Evolutionary conservation across 1,140 invertebrate genomes (phyloP).

Genomic region (Cherax quadricarinatus): DNA sequence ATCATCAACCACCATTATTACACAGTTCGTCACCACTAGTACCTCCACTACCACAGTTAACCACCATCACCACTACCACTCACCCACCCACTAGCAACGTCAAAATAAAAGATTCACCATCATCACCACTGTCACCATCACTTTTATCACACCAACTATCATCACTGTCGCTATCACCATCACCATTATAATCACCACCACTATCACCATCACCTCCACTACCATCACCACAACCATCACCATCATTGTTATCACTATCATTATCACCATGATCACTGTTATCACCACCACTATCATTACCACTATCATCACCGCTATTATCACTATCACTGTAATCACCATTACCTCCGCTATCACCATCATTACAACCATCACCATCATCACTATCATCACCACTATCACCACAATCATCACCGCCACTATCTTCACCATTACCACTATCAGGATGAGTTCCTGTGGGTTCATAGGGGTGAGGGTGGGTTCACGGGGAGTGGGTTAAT

Average conservation of each 20-base stretch:
- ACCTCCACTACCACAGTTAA: background rate
- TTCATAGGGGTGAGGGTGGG: too few relatives aligned
- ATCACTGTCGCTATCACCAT: background rate
- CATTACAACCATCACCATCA: too few relatives aligned
- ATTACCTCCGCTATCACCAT: too few relatives aligned
- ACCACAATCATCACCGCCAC: too few relatives aligned
- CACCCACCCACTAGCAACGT: background rate
- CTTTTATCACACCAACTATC: background rate
- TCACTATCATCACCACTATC: too few relatives aligned
- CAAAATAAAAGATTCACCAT: background rate
- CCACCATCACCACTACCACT: background rate
- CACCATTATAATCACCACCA: background rate
- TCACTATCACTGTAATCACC: too few relatives aligned
- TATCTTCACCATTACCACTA: too few relatives aligned
- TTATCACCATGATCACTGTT: background rate
- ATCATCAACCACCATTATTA: background rate
- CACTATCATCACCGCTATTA: background rate
- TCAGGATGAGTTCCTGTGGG: too few relatives aligned
- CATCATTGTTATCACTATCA: background rate
- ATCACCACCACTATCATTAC: background rate
- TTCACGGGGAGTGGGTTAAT: too few relatives aligned
- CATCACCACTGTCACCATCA: background rate
- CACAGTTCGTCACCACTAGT: background rate
- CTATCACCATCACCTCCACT: background rate
- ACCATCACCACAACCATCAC: background rate